A percentile compares a stretch with the other conserved stretches of the same genome.
Conservation (phyloP, 2,888 invertebrate species). For the Adela reaumurella region DNA sequence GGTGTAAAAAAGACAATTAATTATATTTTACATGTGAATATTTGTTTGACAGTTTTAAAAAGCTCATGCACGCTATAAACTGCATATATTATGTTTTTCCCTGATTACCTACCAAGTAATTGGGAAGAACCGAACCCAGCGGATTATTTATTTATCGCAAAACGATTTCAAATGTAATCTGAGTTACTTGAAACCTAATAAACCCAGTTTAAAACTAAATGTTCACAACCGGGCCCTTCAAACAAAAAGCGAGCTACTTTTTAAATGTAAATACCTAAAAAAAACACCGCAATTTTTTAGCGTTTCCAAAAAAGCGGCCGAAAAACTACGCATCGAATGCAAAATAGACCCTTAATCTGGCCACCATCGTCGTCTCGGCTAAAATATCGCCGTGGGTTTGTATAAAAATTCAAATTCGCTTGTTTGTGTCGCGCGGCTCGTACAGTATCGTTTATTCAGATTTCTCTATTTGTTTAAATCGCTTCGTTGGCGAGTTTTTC, state of each 20-base stretch:
- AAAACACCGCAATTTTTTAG: not conserved
- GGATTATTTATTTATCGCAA: too few species aligned
- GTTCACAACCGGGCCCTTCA: not conserved
- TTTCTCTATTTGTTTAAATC: not conserved
- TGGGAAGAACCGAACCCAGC: too few species aligned
- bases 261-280: not conserved
- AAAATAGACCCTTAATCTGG: slow-evolving; percentile 41
- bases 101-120: too few species aligned
- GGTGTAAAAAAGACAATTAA: too few species aligned
- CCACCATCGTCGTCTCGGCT: slow-evolving; percentile 21
- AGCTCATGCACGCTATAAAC: too few species aligned
- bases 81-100: too few species aligned
- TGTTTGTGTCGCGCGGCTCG: not conserved
- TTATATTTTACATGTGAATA: too few species aligned
- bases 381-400: not conserved
- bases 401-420: not conserved
- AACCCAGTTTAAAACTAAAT: not conserved
- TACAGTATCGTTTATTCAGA: not conserved
- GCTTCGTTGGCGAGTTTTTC: too few species aligned
- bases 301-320: slow-evolving; percentile 27
- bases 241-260: not conserved
- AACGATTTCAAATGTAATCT: too few species aligned
- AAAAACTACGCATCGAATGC: slow-evolving; percentile 37
- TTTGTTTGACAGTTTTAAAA: too few species aligned
- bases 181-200: too few species aligned